A percentile compares a stretch with the other conserved stretches of the same genome.
These are phyloP conservation scores for Panagrolaimus sp. DNA, from an alignment of 1,140 invertebrate species.

Conservation along the genomic window DNA sequence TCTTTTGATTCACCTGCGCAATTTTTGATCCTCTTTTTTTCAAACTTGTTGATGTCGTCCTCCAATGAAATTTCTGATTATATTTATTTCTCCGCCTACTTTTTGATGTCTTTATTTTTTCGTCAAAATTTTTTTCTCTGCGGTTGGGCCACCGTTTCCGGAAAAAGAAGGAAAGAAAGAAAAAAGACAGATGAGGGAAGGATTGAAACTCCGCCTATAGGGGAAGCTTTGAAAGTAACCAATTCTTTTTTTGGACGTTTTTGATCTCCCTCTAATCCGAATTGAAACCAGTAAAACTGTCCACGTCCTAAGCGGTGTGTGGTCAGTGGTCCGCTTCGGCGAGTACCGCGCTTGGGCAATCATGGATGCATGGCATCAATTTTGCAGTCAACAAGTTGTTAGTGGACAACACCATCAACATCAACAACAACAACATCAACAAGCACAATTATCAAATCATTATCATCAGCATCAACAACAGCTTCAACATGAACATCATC, in stretches of 20 bases:
- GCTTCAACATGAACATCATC: constrained; percentile 6
- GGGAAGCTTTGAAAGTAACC: neutral
- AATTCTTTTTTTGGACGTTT: constrained; percentile 2
- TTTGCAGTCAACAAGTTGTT: constrained; percentile 6
- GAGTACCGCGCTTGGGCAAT: constrained; percentile 12
- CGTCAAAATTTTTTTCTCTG: no score
- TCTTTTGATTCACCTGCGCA: no score
- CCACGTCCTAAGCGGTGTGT: constrained; percentile 13
- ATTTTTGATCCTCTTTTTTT: no score
- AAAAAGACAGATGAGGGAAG: neutral
- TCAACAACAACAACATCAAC: neutral
- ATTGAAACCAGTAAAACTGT: constrained; percentile 10
- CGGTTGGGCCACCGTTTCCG: constrained; percentile 5
- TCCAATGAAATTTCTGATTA: no score
- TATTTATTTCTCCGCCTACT: no score
- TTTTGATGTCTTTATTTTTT: no score
- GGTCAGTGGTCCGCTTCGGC: constrained; percentile 14
- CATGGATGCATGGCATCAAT: constrained; percentile 14
- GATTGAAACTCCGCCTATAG: neutral
- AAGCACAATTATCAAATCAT: neutral
- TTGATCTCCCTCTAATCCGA: constrained; percentile 12
- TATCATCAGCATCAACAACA: neutral
- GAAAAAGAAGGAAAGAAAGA: neutral
- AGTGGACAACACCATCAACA: constrained; percentile 6
- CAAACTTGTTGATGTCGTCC: no score